phyloP scores from a whole-genome alignment of 2,888 invertebrate genomes.

The Nomada ferruginata region DNA sequence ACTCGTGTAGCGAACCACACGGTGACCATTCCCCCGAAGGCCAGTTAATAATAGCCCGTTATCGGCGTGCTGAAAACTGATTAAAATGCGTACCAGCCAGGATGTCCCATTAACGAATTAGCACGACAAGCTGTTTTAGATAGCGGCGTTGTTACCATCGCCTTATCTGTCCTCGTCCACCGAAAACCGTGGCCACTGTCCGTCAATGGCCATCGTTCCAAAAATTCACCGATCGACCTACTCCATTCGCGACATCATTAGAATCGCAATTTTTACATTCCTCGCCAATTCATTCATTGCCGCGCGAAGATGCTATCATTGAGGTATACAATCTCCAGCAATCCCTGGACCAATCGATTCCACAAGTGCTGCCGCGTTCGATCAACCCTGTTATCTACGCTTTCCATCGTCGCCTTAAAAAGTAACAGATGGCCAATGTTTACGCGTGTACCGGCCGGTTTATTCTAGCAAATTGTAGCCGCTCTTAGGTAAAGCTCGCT shows the following conservation, averaged over 20 bases:
- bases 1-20: conserved; percentile 40
- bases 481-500: conserved; percentile 13
- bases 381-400: background rate
- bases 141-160: conserved; percentile 42
- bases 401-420: conserved; percentile 1
- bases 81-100: conserved; percentile 71
- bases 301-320: background rate
- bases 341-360: background rate
- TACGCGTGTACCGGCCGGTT: conserved; percentile 36
- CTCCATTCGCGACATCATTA: no score
- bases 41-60: conserved; percentile 67
- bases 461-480: conserved; percentile 18
- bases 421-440: conserved; percentile 39
- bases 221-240: background rate
- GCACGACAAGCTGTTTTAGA: conserved; percentile 64
- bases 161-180: conserved; percentile 52
- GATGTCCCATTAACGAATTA: conserved; percentile 75
- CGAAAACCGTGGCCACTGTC: conserved; percentile 18
- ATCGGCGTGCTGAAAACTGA: conserved; percentile 64
- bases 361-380: background rate
- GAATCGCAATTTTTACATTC: background rate
- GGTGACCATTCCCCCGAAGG: conserved; percentile 57
- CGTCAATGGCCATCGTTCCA: background rate
- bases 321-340: background rate
- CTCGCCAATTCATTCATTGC: background rate